Percentiles rank a stretch among this genome's conserved stretches.
These are phyloP conservation scores for Denticeps clupeoides DNA, from an alignment of 2,797 vertebrate genomes.

Conservation along the genomic window DNA sequence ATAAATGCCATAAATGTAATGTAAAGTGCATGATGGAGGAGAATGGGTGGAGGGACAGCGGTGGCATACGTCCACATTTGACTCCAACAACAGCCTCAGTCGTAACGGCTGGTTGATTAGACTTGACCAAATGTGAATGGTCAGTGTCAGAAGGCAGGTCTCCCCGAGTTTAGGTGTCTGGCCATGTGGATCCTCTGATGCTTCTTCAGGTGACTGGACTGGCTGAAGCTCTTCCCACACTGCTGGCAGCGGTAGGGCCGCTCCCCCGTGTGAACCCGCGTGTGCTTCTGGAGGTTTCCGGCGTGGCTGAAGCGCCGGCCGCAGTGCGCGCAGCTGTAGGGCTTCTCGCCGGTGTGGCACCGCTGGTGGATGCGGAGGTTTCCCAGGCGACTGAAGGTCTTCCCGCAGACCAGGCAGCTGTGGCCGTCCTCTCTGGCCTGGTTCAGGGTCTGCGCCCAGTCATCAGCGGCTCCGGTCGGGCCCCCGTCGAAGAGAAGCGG, in stretches of 20 bases:
- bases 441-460: too few species aligned
- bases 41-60: too few species aligned
- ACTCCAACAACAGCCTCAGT: too few species aligned
- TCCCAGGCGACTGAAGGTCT: conserved; percentile 27
- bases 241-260: conserved; percentile 30
- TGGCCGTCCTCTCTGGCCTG: conserved; percentile 20
- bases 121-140: background rate
- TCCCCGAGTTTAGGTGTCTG: conserved; percentile 13
- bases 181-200: conserved; percentile 30
- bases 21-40: too few species aligned
- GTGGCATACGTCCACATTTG: too few species aligned
- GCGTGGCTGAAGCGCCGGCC: conserved; percentile 35
- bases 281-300: conserved; percentile 34
- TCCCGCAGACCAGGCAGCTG: conserved; percentile 28
- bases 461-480: too few species aligned
- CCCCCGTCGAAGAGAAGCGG: too few species aligned
- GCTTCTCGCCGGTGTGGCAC: conserved; percentile 35
- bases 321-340: conserved; percentile 31
- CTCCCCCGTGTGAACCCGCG: conserved; percentile 31
- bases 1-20: too few species aligned
- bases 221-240: conserved; percentile 33
- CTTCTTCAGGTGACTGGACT: conserved; percentile 35
- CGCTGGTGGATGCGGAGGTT: conserved; percentile 34
- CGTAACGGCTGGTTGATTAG: background rate
- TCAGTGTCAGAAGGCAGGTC: conserved; percentile 9